These are phyloP conservation scores for Lemur catta DNA, from an alignment of 2,797 vertebrate species.

Conservation along the genomic window DNA sequence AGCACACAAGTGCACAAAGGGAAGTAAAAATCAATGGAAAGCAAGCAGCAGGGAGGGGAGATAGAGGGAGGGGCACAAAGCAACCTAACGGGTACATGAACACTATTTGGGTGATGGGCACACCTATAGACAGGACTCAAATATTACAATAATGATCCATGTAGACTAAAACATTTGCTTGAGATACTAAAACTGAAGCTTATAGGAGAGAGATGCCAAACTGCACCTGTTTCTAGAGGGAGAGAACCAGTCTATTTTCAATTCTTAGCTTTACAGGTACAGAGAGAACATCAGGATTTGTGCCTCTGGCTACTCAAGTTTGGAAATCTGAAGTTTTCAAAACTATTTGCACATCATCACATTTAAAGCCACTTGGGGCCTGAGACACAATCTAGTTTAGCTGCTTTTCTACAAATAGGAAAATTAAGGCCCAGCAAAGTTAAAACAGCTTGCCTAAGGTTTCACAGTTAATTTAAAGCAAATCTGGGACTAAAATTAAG, in stretches of 20 bases:
- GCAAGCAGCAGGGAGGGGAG: too few species aligned
- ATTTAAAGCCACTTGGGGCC: background rate
- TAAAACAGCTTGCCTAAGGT: background rate
- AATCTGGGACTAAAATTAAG: background rate
- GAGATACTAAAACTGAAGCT: background rate
- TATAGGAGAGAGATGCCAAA: background rate
- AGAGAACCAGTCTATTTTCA: background rate
- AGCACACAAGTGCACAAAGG: too few species aligned
- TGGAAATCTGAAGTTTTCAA: background rate
- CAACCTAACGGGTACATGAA: too few species aligned
- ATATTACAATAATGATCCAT: too few species aligned
- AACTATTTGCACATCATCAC: background rate
- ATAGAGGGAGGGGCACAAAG: too few species aligned
- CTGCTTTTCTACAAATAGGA: background rate
- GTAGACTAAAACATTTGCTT: background rate
- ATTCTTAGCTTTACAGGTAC: background rate
- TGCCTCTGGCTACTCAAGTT: background rate
- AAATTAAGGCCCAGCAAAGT: background rate
- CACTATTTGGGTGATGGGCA: too few species aligned
- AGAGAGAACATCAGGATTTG: background rate
- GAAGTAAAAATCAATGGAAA: too few species aligned
- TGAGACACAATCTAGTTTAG: background rate
- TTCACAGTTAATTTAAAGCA: slow-evolving; percentile 42
- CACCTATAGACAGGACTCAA: too few species aligned
- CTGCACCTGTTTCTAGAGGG: background rate